Conservation (phyloP, 2,888 invertebrate species). For the Dryobotodes eremita region DNA sequence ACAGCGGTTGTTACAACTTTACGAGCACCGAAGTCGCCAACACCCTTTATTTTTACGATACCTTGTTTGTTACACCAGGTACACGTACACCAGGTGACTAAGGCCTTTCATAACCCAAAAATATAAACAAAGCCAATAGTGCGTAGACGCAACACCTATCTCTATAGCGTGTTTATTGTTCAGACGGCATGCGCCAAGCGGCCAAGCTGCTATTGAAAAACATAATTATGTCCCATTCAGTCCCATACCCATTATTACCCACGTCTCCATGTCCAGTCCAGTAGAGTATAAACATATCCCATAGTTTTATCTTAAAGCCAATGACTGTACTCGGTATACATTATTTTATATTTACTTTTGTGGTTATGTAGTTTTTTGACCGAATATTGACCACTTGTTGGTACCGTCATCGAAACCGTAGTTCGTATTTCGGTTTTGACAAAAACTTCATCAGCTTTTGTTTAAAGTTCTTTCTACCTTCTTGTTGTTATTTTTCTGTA, state of each 20-base stretch:
- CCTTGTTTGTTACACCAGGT: constrained; percentile 8
- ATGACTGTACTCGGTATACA: neutral
- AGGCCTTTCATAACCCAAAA: constrained; percentile 3
- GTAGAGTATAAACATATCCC: neutral
- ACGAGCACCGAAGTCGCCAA: constrained; percentile 30
- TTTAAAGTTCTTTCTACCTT: neutral
- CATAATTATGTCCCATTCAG: neutral
- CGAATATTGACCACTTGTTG: neutral
- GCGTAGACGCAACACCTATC: neutral
- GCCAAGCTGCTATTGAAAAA: neutral
- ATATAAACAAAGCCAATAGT: neutral
- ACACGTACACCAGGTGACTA: neutral
- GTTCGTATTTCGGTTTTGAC: neutral
- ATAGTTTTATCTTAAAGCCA: neutral
- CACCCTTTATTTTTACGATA: constrained; percentile 12
- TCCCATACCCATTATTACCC: neutral
- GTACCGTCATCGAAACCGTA: neutral
- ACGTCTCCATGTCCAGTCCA: neutral
- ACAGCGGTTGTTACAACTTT: constrained; percentile 56
- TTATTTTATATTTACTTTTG: neutral
- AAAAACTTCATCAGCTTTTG: neutral
- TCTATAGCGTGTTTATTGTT: neutral
- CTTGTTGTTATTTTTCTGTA: neutral
- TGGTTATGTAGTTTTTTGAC: neutral
- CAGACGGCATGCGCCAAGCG: too few relatives aligned